Evolutionary conservation across 1,140 invertebrate species (phyloP).

Genomic region (Drosophila neocordata): DNA sequence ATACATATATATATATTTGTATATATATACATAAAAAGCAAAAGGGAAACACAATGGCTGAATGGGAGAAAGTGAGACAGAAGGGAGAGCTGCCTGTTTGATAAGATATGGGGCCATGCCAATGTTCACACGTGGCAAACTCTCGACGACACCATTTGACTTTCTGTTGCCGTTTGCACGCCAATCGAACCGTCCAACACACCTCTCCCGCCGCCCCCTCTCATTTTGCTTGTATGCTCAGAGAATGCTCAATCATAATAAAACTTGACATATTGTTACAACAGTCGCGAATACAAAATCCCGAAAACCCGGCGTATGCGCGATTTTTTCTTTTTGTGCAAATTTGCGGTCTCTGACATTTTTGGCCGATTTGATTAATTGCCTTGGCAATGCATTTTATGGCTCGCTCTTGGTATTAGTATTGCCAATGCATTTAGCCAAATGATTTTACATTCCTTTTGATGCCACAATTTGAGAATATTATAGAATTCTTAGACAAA

Average conservation of each 20-base stretch:
- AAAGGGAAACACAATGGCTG: slow-evolving; percentile 1
- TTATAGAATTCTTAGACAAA: not conserved
- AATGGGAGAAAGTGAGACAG: slow-evolving; percentile 26
- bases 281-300: slow-evolving; percentile 11
- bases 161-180: slow-evolving; percentile 29
- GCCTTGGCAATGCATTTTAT: slow-evolving; percentile 39
- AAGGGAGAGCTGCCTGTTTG: slow-evolving; percentile 9
- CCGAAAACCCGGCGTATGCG: slow-evolving; percentile 24
- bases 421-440: slow-evolving; percentile 37
- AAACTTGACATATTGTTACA: slow-evolving; percentile 42
- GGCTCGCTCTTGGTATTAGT: slow-evolving; percentile 10
- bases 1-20: not conserved
- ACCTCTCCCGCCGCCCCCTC: not conserved
- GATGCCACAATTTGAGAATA: slow-evolving; percentile 26
- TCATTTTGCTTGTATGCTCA: not conserved
- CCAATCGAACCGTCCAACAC: not conserved
- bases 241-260: slow-evolving; percentile 53
- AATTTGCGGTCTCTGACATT: slow-evolving; percentile 43
- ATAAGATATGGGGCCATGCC: slow-evolving; percentile 35
- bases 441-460: slow-evolving; percentile 38
- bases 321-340: slow-evolving; percentile 20
- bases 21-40: not conserved
- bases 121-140: slow-evolving; percentile 34
- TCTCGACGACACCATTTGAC: slow-evolving; percentile 43
- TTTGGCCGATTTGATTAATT: slow-evolving; percentile 61